Evolutionary conservation across 2,797 vertebrate genomes (phyloP).

Genomic region (Zalophus californianus): DNA sequence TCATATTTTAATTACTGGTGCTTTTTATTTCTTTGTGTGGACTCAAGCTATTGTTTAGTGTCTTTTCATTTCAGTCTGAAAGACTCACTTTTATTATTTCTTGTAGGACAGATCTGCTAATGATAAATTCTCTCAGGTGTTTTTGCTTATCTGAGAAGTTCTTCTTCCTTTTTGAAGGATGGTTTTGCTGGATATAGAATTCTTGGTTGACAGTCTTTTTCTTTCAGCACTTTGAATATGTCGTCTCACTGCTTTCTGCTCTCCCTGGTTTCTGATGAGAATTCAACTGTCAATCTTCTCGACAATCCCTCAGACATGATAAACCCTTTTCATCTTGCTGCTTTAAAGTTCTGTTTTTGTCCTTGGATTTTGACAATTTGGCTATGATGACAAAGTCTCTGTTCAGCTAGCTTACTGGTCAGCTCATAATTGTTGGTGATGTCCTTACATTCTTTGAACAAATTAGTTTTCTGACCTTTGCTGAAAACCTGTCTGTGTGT

Average conservation of each 20-base stretch:
- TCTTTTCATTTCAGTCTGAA: not conserved
- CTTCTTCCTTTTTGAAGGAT: not conserved
- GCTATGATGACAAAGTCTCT: not conserved
- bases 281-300: not conserved
- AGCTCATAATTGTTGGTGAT: not conserved
- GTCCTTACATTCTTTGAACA: not conserved
- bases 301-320: not conserved
- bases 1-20: not conserved
- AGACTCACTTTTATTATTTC: not conserved
- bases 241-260: not conserved
- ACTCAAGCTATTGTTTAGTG: not conserved
- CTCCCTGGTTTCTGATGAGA: not conserved
- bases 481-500: not conserved
- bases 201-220: not conserved
- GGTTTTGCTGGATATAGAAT: not conserved
- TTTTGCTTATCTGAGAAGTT: not conserved
- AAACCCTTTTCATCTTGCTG: not conserved
- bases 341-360: not conserved
- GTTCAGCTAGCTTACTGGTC: not conserved
- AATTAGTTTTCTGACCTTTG: not conserved
- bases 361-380: not conserved
- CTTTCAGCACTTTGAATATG: not conserved
- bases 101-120: not conserved
- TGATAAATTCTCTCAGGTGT: not conserved
- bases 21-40: not conserved